phyloP scores from a whole-genome alignment of 2,113 vertebrate genomes.

The Daphoenositta chrysoptera region DNA sequence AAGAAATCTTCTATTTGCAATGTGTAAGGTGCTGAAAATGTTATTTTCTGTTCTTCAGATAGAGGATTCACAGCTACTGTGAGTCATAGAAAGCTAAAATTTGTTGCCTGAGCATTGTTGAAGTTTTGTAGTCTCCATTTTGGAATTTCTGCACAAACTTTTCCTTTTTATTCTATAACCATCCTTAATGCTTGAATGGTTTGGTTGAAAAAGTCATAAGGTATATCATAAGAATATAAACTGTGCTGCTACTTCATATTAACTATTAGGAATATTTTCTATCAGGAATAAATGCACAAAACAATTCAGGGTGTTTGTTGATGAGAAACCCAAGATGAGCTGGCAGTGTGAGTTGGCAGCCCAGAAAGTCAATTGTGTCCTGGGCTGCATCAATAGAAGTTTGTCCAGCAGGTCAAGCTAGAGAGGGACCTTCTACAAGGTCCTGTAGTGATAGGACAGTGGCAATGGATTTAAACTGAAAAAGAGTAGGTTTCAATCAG shows the following conservation, averaged over 20 bases:
- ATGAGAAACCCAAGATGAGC: not conserved
- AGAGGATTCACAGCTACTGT: not conserved
- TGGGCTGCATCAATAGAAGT: not conserved
- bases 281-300: not conserved
- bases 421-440: not conserved
- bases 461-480: not conserved
- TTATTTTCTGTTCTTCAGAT: not conserved
- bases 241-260: not conserved
- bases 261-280: not conserved
- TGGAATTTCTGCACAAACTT: not conserved
- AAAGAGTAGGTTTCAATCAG: not conserved
- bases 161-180: not conserved
- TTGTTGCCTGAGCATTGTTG: not conserved
- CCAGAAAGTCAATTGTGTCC: not conserved
- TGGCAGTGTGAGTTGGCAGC: not conserved
- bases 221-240: not conserved
- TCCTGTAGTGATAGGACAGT: not conserved
- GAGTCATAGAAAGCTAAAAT: not conserved
- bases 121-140: not conserved
- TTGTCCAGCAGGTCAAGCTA: not conserved
- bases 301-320: not conserved
- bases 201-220: not conserved
- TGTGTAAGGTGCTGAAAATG: not conserved
- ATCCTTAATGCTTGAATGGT: not conserved
- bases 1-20: not conserved